These are phyloP conservation scores for Drosophila lutescens DNA, from an alignment of 2,888 invertebrate species.

Conservation along the genomic window DNA sequence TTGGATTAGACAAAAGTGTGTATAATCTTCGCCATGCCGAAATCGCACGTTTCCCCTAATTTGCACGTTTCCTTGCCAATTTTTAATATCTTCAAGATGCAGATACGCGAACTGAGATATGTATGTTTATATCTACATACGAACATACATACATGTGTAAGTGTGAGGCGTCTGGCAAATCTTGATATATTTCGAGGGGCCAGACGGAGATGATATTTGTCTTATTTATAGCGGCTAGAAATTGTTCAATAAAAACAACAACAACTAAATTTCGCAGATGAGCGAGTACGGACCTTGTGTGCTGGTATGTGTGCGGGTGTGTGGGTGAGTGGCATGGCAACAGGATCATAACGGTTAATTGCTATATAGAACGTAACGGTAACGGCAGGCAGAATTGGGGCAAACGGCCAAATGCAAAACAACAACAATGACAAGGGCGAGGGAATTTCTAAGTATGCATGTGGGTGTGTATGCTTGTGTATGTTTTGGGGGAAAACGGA, in stretches of 20 bases:
- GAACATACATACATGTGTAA: background rate
- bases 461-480: constrained; percentile 13
- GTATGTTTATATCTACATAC: no score
- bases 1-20: background rate
- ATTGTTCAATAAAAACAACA: constrained; percentile 20
- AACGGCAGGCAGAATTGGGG: constrained; percentile 62
- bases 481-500: constrained; percentile 43
- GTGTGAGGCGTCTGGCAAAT: constrained; percentile 13
- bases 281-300: constrained; percentile 11
- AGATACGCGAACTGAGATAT: constrained; percentile 5
- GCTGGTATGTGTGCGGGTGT: constrained; percentile 16
- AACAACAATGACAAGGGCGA: constrained; percentile 42
- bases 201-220: constrained; percentile 32
- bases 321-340: constrained; percentile 66
- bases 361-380: constrained; percentile 43
- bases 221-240: constrained; percentile 45
- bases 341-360: constrained; percentile 67
- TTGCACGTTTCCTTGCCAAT: constrained; percentile 11
- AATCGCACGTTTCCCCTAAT: background rate
- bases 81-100: constrained; percentile 22
- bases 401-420: constrained; percentile 51
- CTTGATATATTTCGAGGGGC: constrained; percentile 26
- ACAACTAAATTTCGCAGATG: constrained; percentile 11
- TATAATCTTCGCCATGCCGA: background rate
- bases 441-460: background rate